A percentile compares a stretch with the other conserved stretches of the same genome.
These are phyloP conservation scores for Tipula helvola DNA, from an alignment of 2,888 invertebrate species.

Conservation along the genomic window DNA sequence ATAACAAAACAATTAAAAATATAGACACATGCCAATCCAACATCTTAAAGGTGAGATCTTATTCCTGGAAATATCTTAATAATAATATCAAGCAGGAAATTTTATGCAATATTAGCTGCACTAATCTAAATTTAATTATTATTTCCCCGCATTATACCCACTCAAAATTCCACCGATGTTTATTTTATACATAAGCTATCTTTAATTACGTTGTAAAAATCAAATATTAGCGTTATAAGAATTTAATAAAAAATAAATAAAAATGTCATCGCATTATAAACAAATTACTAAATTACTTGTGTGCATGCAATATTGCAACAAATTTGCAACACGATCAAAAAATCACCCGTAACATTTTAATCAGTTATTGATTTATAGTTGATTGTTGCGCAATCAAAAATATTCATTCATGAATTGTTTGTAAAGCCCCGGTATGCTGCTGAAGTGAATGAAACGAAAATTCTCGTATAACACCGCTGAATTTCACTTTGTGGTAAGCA, in stretches of 20 bases:
- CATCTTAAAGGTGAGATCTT: too few species aligned
- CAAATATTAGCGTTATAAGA: neutral
- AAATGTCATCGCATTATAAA: neutral
- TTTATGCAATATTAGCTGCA: too few species aligned
- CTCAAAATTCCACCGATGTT: neutral
- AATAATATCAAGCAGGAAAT: too few species aligned
- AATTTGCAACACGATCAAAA: neutral
- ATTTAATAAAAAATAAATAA: neutral
- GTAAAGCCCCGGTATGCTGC: too few species aligned
- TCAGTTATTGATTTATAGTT: neutral
- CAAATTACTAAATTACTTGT: neutral
- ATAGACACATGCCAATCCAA: too few species aligned
- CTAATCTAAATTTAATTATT: neutral
- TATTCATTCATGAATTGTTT: neutral
- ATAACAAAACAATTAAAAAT: too few species aligned
- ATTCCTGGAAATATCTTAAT: too few species aligned
- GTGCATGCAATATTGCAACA: neutral
- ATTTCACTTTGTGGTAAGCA: too few species aligned
- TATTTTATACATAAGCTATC: neutral
- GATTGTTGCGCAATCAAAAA: neutral
- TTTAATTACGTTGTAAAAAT: neutral
- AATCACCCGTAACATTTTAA: neutral
- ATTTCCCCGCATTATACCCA: neutral
- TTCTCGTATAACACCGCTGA: too few species aligned
- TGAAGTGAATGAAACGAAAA: too few species aligned